phyloP scores from a whole-genome alignment of 2,888 invertebrate genomes.

The Caenorhabditis panamensis region DNA sequence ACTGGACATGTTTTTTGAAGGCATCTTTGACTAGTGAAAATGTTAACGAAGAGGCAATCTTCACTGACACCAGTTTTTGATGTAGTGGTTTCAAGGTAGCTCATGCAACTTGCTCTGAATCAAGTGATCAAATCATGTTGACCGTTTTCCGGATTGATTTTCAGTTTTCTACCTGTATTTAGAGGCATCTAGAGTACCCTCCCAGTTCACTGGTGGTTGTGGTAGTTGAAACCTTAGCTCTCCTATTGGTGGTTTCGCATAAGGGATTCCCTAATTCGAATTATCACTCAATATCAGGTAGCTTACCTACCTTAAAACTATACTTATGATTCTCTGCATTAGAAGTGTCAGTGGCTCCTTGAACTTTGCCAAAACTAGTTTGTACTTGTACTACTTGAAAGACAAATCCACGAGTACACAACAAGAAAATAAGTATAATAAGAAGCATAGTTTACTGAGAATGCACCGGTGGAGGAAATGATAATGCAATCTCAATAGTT shows the following conservation, averaged over 20 bases:
- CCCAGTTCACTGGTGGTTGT: slow-evolving; percentile 29
- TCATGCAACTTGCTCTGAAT: not conserved
- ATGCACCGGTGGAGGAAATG: too few species aligned
- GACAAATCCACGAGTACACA: not conserved
- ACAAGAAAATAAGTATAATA: not conserved
- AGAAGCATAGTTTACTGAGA: too few species aligned
- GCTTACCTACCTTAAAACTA: slow-evolving; percentile 25
- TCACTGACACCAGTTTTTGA: slow-evolving; percentile 1
- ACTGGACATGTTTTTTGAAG: slow-evolving; percentile 63
- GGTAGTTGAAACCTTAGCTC: slow-evolving; percentile 42
- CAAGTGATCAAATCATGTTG: too few species aligned
- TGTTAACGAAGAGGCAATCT: slow-evolving; percentile 56
- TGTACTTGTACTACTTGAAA: slow-evolving; percentile 18
- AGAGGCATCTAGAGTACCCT: slow-evolving; percentile 37
- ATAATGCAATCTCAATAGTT: too few species aligned
- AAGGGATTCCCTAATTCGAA: slow-evolving; percentile 37
- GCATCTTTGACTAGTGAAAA: slow-evolving; percentile 49
- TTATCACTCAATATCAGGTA: not conserved
- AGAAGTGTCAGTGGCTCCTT: slow-evolving; percentile 27
- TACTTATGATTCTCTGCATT: slow-evolving; percentile 1
- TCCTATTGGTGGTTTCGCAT: slow-evolving; percentile 41
- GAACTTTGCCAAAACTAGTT: slow-evolving; percentile 47
- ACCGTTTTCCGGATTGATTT: too few species aligned
- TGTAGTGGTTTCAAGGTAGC: too few species aligned
- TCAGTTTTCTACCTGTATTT: slow-evolving; percentile 40